Evolutionary conservation across 2,888 invertebrate genomes (phyloP).

Genomic region (Abscondita cerata): DNA sequence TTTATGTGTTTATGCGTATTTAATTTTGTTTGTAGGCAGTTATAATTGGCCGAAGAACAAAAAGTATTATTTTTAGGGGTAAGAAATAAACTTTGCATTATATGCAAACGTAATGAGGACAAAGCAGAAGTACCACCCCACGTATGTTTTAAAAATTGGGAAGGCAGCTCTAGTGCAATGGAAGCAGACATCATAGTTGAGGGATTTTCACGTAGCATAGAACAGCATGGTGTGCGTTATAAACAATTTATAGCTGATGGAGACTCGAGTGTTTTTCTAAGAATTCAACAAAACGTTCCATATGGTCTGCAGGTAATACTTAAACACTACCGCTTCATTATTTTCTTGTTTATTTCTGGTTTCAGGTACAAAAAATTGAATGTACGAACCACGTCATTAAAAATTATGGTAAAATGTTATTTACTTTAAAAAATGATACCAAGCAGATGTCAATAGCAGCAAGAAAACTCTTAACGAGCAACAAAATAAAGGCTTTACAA

Average conservation of each 20-base stretch:
- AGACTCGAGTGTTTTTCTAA: background rate
- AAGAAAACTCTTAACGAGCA: constrained; percentile 1
- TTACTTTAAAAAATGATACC: constrained; percentile 6
- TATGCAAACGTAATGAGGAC: background rate
- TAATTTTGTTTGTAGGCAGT: background rate
- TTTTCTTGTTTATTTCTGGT: background rate
- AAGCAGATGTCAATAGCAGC: background rate
- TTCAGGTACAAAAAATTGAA: constrained; percentile 8
- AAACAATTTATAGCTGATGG: constrained; percentile 14
- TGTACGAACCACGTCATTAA: constrained; percentile 13
- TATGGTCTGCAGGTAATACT: background rate
- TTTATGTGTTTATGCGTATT: background rate
- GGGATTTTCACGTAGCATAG: background rate
- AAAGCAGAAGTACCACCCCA: background rate
- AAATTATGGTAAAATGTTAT: constrained; percentile 10
- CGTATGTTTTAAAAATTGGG: too few relatives aligned
- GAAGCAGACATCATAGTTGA: constrained; percentile 10
- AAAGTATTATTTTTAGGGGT: too few relatives aligned
- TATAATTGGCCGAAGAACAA: background rate
- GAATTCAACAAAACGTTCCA: constrained; percentile 8
- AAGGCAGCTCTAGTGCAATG: background rate
- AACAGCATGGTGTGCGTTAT: constrained; percentile 2
- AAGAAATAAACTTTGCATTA: background rate
- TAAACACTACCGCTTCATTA: background rate
- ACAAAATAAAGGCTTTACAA: background rate